These are phyloP conservation scores for Helicoverpa assulta DNA, from an alignment of 2,888 invertebrate genomes.

Conservation along the genomic window DNA sequence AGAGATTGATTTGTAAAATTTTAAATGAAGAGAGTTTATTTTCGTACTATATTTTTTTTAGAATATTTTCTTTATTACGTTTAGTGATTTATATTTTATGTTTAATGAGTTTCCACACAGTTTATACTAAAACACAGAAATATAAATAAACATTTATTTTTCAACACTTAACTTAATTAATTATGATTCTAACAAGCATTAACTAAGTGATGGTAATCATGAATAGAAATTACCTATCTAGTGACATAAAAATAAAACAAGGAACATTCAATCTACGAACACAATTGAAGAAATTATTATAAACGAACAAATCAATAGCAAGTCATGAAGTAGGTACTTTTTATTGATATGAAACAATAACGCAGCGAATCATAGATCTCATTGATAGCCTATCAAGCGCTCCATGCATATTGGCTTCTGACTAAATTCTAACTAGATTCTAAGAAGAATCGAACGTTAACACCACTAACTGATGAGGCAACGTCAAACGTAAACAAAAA, in stretches of 20 bases:
- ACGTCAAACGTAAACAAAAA: slow-evolving; percentile 85
- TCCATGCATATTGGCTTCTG: slow-evolving; percentile 78
- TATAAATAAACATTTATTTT: not conserved
- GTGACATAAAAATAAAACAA: slow-evolving; percentile 22
- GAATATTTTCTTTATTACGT: no score
- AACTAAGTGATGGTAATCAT: slow-evolving; percentile 8
- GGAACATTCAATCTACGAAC: slow-evolving; percentile 48
- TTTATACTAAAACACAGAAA: slow-evolving; percentile 1
- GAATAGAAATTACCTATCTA: slow-evolving; percentile 5
- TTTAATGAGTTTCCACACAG: not conserved
- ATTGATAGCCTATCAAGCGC: slow-evolving; percentile 70
- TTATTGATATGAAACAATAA: slow-evolving; percentile 58
- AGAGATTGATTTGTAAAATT: not conserved
- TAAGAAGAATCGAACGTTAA: slow-evolving; percentile 73
- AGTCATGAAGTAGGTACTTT: slow-evolving; percentile 51
- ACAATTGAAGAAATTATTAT: slow-evolving; percentile 53
- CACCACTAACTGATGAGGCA: slow-evolving; percentile 70
- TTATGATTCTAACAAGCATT: slow-evolving; percentile 11
- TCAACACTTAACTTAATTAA: slow-evolving; percentile 2
- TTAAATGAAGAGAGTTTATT: no score
- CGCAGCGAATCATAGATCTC: slow-evolving; percentile 60
- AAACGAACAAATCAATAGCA: slow-evolving; percentile 62
- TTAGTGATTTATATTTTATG: no score
- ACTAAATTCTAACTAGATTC: slow-evolving; percentile 75
- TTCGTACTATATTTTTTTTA: no score